Evolutionary conservation across 2,797 vertebrate species (phyloP).

Genomic region (Anguilla pacifica): DNA sequence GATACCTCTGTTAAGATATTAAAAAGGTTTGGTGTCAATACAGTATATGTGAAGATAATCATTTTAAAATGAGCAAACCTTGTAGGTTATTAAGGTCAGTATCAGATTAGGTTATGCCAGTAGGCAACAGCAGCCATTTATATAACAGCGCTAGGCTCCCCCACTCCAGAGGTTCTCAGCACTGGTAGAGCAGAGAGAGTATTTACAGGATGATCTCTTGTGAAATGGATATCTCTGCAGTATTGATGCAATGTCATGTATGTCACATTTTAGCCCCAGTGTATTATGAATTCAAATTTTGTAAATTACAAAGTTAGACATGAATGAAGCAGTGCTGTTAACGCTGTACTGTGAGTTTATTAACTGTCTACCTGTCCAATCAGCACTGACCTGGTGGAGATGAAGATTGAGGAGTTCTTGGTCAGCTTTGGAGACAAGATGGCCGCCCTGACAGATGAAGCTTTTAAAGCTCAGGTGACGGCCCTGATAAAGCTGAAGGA

Average conservation of each 20-base stretch:
- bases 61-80: neutral
- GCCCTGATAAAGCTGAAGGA: constrained; percentile 94
- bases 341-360: neutral
- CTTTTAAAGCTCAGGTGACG: constrained; percentile 87
- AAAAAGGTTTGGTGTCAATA: neutral
- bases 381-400: constrained; percentile 90
- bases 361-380: constrained; percentile 39
- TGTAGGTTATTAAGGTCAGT: neutral
- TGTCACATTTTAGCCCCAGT: neutral
- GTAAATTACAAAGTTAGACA: neutral
- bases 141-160: neutral
- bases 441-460: constrained; percentile 82
- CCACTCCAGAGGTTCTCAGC: neutral
- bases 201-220: constrained; percentile 6
- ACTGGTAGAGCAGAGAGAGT: neutral
- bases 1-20: neutral
- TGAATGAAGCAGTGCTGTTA: neutral
- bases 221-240: neutral
- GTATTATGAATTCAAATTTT: neutral
- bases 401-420: constrained; percentile 95
- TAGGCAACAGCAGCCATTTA: neutral
- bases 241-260: too few species aligned
- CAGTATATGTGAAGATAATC: neutral
- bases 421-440: constrained; percentile 85
- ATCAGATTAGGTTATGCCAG: neutral